Evolutionary conservation across 2,113 vertebrate species (phyloP), one percentile per base, ranked within the genome.

Genomic region (Pseudopipra pipra): DNA sequence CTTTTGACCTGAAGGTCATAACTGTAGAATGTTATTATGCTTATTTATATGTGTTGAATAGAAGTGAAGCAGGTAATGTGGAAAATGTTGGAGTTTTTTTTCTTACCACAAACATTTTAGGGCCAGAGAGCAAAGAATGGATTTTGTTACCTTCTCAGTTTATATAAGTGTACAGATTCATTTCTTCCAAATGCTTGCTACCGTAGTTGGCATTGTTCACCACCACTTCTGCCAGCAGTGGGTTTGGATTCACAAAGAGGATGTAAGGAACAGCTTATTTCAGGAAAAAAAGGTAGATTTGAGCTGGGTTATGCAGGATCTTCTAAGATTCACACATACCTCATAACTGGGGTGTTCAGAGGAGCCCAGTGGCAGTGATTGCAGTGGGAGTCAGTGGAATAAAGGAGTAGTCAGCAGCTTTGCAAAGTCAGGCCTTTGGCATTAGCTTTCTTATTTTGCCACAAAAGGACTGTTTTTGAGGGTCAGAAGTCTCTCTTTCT

Each of bases 111-210:
- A 16, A 78, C 15, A 6, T 91, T 79, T 80, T 76, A 73, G 56
- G 49, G 44, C 66, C 52, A 11, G 28, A 76, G 75, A 85, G 65
- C 51, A 85, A 95, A 83, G 63, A 95, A 77, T 56, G 59, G 83
- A 81, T 91, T 90, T 91, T 89, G 63, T 93, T 87, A 92, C 85
- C 43, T 85, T 73, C 85, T 85, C 72, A 78, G 75, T 27, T 89
- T 94, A 75, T 90, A 2, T 85, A 93, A 93, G 76, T 79, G 86
- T 81, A 78, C 37, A 59, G 85, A 92, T 96, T 81, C 95, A 92
- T 88, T 70, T 92, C 82, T 96, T 96, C 95, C 95, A 95, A 96
- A 92, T 95, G 74, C 73, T 93, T 85, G 93, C 96, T 96, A 75
- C 94, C 91, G 93, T 90, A 86, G 65, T 79, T 92, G 90, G 80